Evolutionary conservation across 2,113 vertebrate species (phyloP).

Genomic region (Cinclus cinclus): DNA sequence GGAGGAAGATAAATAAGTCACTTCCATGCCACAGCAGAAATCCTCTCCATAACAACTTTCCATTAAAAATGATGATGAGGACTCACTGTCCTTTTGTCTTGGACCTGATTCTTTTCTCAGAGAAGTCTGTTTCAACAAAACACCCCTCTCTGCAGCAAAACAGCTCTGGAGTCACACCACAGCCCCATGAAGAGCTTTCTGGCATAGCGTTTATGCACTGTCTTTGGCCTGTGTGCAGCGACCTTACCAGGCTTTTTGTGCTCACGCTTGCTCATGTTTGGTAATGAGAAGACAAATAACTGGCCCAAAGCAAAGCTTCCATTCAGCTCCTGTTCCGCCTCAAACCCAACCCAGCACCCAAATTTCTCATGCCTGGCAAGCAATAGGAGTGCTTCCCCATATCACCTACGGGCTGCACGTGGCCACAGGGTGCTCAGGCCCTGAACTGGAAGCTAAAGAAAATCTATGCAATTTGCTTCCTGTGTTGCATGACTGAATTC

Average conservation of each 20-base stretch:
- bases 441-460: neutral
- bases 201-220: neutral
- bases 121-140: neutral
- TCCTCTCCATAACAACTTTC: neutral
- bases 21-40: neutral
- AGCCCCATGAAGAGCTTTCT: neutral
- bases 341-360: neutral
- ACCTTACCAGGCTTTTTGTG: neutral
- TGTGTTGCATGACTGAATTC: neutral
- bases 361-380: neutral
- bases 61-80: neutral
- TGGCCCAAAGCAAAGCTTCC: neutral
- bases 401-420: accelerated
- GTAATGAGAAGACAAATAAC: neutral
- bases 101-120: neutral
- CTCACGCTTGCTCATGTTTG: neutral
- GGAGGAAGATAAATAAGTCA: neutral
- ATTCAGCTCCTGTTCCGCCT: neutral
- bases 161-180: neutral
- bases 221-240: neutral
- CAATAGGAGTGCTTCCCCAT: neutral
- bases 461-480: neutral
- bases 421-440: neutral
- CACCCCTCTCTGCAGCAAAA: neutral
- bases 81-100: neutral